Base-by-base conservation (phyloP, 1,140 invertebrate species). In the Stratiolaelaps scimitus region DNA sequence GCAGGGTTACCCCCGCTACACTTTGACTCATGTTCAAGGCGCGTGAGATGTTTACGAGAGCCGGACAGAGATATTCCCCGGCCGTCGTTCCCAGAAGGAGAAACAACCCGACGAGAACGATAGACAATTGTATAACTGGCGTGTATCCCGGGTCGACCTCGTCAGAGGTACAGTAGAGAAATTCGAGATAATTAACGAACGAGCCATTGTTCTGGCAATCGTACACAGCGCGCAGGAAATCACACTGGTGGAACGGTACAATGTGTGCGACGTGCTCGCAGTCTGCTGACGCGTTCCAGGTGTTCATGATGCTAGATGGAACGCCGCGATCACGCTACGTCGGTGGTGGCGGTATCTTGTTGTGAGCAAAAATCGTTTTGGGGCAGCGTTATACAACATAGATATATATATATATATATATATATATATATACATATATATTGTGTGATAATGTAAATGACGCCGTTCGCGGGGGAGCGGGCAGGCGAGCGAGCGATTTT, bases 1-100 rank as follows among this genome's bases (percentile, higher is more conserved):
- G 71, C 68, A 87, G 80, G 23, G 84, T 87, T 10, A 86, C 83
- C 7, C 85, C 85, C 20, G 85, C 85, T 69, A 86, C 78, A 72
- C 82, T 85, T 69, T 86, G 82, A 68, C 82, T 84, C 65, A 87
- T 75, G 53, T 75, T 76, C 64, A 86, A 71, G 19, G 80, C 76
- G 60, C 76, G 73, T 0, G 84, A 78, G 28, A 85, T 83, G 13
- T 81, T 78, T 45, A 80, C 74, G 15, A 86, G 73, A 17, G 81
- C 78, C 28, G 83, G 83, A 71, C 82, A 84, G 71, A 85, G 85
- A 69, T 81, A 84, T 72, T 80, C 80, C 73, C 83, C 82, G 0
- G 82, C 80, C 13, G 80, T 79, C 2, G 78, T 78, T 7, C 78
- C 81, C 7, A 84, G 74, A 19, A 80, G 76, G 45, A 82, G 69